A percentile compares a stretch with the other conserved stretches of the same genome.
Conservation (phyloP, 2,888 invertebrate species). For the Cremastobaeus sp. region DNA sequence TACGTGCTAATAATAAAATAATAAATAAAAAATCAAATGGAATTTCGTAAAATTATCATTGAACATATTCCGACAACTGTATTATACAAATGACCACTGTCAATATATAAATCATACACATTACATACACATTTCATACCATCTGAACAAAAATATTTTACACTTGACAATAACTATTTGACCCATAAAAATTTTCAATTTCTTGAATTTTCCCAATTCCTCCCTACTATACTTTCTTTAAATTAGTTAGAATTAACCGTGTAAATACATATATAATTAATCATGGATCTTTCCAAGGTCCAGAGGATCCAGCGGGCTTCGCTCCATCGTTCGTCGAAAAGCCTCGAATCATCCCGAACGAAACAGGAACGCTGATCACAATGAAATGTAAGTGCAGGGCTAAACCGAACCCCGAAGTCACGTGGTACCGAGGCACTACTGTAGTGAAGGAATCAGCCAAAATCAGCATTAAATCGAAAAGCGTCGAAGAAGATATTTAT, state of each 20-base stretch:
- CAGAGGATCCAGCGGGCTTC: conserved; percentile 94
- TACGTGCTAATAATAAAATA: conserved; percentile 53
- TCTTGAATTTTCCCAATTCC: no score
- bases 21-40: conserved; percentile 16
- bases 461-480: conserved; percentile 88
- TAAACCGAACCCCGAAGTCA: conserved; percentile 95
- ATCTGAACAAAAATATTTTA: background rate
- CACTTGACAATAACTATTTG: background rate
- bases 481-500: conserved; percentile 90
- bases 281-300: conserved; percentile 83
- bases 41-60: conserved; percentile 56
- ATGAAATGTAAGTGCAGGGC: conserved; percentile 98
- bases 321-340: conserved; percentile 99
- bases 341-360: conserved; percentile 99
- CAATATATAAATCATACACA: conserved; percentile 13
- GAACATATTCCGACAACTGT: conserved; percentile 10
- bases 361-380: conserved; percentile 96
- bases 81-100: background rate
- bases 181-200: no score
- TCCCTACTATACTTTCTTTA: no score
- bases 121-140: no score
- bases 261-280: conserved; percentile 60
- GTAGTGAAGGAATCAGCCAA: conserved; percentile 90
- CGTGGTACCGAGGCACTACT: conserved; percentile 96
- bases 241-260: background rate